Percentiles rank a stretch among this genome's conserved stretches.
These are phyloP conservation scores for Drosophila bunnanda DNA, from an alignment of 2,888 invertebrate species.

Conservation along the genomic window DNA sequence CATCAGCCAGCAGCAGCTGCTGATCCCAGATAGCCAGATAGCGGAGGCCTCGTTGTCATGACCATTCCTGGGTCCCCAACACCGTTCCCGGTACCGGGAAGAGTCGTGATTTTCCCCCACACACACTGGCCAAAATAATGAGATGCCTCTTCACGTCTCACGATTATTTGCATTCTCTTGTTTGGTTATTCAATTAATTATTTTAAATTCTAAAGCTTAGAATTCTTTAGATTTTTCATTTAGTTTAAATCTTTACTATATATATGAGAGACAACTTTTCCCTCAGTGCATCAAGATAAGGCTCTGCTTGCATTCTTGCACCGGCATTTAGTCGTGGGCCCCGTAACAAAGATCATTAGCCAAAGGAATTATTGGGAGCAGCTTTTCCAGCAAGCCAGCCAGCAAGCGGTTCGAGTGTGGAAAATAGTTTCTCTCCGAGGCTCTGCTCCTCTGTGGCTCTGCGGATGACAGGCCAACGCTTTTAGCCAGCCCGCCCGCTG, in stretches of 20 bases:
- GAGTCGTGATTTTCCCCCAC: constrained; percentile 42
- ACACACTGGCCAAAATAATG: constrained; percentile 16
- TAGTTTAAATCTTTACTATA: not conserved
- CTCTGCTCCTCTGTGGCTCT: constrained; percentile 3
- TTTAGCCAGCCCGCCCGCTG: constrained; percentile 37
- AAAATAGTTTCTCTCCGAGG: constrained; percentile 31
- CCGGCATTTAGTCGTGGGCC: constrained; percentile 36
- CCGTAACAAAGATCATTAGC: constrained; percentile 38
- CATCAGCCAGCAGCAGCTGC: constrained; percentile 48
- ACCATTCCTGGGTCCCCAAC: constrained; percentile 38
- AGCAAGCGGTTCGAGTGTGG: constrained; percentile 7
- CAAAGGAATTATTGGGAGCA: constrained; percentile 42
- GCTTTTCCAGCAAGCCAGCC: constrained; percentile 11
- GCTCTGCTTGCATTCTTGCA: constrained; percentile 28
- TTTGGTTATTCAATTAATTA: not conserved
- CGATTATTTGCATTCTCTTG: not conserved
- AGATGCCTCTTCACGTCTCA: not conserved
- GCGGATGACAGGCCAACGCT: constrained; percentile 32
- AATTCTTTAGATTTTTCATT: not conserved
- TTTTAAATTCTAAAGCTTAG: not conserved
- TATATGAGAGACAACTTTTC: not conserved
- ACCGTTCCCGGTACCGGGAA: constrained; percentile 13
- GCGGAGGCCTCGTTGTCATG: constrained; percentile 32
- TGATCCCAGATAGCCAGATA: constrained; percentile 33
- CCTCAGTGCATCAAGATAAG: constrained; percentile 16